Evolutionary conservation across 2,113 vertebrate species (phyloP), one percentile per base, ranked within the genome.

Genomic region (Apistogramma diplotaenia): DNA sequence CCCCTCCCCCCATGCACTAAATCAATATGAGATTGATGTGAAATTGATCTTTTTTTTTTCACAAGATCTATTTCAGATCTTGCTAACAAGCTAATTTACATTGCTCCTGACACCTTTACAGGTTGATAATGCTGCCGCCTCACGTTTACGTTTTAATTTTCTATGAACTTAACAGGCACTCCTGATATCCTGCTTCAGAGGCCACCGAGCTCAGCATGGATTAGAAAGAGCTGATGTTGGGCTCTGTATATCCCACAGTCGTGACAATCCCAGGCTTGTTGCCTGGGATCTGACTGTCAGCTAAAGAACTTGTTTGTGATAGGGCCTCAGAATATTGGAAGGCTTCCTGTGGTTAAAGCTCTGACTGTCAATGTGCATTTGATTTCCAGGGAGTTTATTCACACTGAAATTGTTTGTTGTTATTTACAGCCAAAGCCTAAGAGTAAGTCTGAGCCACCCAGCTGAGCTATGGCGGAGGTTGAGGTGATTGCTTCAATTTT

Each of bases 341-440:
- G 81, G 71, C 82, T 87, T 93, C 87, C 89, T 88, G 90, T 88
- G 82, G 88, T 82, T 83, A 75, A 84, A 89, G 86, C 82, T 76
- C 73, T 9, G 82, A 78, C 91, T 90, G 92, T 92, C 92, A 89
- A 72, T 85, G 87, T 77, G 81, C 81, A 87, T 93, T 89, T 91
- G 75, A 87, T 91, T 87, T 88, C 59, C 57, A 76, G 18, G 19
- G 56, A 85, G 83, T 91, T 90, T 78, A 72, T 85, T 72, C 79
- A 83, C 79, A 76, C 74, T 85, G 79, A 89, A 81, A 79, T 74
- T 76, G 82, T 88, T 93, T 86, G 84, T 84, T 89, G 85, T 87
- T 90, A 82, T 90, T 89, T 89, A 84, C 85, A 81, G 83, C 79
- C 74, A 19, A 75, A 79, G 85, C 60, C 83, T 79, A 77, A 27